phyloP scores from a whole-genome alignment of 2,797 vertebrate species.

The Liparis tanakae region DNA sequence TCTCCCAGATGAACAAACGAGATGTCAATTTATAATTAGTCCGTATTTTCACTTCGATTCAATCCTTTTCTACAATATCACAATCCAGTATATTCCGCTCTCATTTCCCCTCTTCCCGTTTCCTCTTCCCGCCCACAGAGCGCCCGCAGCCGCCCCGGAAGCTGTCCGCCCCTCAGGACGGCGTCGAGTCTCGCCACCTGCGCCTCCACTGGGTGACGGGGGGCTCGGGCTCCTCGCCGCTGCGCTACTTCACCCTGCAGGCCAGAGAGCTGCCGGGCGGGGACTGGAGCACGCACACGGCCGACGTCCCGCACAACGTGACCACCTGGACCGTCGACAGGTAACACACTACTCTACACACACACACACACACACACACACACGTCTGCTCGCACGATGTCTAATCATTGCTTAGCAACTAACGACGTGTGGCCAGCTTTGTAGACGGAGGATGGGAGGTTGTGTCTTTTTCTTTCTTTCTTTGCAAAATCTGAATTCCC shows the following conservation, averaged over 20 bases:
- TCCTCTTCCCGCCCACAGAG: conserved; percentile 75
- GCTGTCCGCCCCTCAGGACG: conserved; percentile 85
- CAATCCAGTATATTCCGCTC: no score
- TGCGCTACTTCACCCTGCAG: conserved; percentile 93
- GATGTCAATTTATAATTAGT: no score
- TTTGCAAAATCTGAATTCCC: background rate
- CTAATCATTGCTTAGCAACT: no score
- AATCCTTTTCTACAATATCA: no score
- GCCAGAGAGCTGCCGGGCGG: conserved; percentile 86
- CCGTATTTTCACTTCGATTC: no score
- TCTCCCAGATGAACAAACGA: background rate
- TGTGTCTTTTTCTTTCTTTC: background rate
- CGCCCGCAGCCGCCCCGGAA: conserved; percentile 90
- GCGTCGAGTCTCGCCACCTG: conserved; percentile 88
- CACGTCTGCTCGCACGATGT: no score
- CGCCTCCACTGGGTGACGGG: conserved; percentile 89
- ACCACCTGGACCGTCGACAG: conserved; percentile 87
- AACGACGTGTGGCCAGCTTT: background rate
- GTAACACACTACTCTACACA: conserved; percentile 72
- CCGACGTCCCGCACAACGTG: conserved; percentile 88
- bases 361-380: conserved; percentile 19
- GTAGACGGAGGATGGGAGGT: background rate
- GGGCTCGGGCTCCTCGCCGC: conserved; percentile 89
- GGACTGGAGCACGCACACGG: conserved; percentile 88
- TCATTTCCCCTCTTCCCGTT: no score